A percentile compares a stretch with the other conserved stretches of the same genome.
phyloP scores from a whole-genome alignment of 2,113 vertebrate genomes.

The Donacobius atricapilla region DNA sequence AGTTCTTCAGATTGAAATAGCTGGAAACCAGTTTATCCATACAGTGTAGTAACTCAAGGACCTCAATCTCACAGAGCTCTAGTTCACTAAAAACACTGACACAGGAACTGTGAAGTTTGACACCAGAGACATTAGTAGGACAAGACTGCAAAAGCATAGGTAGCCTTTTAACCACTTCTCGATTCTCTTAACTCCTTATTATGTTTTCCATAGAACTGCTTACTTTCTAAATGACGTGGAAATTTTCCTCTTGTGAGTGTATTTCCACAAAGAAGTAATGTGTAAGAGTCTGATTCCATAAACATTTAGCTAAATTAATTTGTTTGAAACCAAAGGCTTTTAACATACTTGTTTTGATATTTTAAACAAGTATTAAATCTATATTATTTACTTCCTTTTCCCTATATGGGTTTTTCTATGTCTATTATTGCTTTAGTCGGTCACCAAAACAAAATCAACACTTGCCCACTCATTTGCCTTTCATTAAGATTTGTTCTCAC shows the following conservation, averaged over 20 bases:
- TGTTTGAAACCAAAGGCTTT: background rate
- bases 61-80: background rate
- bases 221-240: background rate
- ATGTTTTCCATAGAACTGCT: background rate
- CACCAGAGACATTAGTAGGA: background rate
- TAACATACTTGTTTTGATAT: background rate
- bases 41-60: background rate
- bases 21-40: background rate
- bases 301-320: background rate
- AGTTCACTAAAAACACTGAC: background rate
- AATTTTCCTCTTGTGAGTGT: background rate
- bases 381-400: background rate
- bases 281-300: background rate
- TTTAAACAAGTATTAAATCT: background rate
- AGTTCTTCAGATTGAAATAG: background rate
- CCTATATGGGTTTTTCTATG: background rate
- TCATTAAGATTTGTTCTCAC: background rate
- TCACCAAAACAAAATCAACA: background rate
- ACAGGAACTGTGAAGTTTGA: background rate
- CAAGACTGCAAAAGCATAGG: background rate
- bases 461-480: background rate
- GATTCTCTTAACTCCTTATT: background rate
- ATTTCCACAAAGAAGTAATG: background rate
- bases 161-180: background rate
- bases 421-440: background rate